Base-by-base conservation (phyloP, 2,797 vertebrate genomes). In the Lates japonicus region DNA sequence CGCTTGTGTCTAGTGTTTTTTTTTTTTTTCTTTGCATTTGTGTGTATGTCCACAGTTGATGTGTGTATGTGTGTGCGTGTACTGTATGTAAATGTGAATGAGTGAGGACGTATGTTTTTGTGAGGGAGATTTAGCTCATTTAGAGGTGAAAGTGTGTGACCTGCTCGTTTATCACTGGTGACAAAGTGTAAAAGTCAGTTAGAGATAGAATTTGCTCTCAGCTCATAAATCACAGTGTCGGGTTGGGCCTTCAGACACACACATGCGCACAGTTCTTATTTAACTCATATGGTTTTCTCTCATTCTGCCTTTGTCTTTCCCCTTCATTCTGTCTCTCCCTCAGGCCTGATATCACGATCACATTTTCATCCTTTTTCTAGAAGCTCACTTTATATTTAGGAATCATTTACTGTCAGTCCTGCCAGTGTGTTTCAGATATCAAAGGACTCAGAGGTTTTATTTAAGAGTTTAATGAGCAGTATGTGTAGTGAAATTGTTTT, bases 111-210 rank as follows among this genome's bases (percentile, higher is more conserved):
- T 20, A 29, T 69, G 76, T 55, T 63, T 68, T 80, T 74, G 67
- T 69, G 54, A 59, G 22, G 54, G 37, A 66, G 72, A 69, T 80
- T 72, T 46, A 20, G 64, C 70, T 89, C 65, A 75, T 87, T 90
- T 77, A 81, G 70, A 52, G 89, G 85, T 88, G 83, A 93, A 87
- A 81, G 84, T 87, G 84, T 92, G 88, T 85, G 90, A 93, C 88
- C 88, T 7, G 22, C 87, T 91, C 84, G 66, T 93, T 92, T 76
- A 91, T 94, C 91, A 93, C 64, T 55, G 31, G 74, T 88, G 93
- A 90, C 92, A 90, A 90, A 90, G 86, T 91, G 83, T 91, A 90
- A 88, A 92, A 91, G 87, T 92, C 86, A 79, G 88, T 90, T 79
- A 69, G 76, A 89, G 81, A 90, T 83, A 92, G 85, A 88, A 92